Base-by-base conservation (phyloP, 2,888 invertebrate genomes). In the Mimumesa dahlbomi region DNA sequence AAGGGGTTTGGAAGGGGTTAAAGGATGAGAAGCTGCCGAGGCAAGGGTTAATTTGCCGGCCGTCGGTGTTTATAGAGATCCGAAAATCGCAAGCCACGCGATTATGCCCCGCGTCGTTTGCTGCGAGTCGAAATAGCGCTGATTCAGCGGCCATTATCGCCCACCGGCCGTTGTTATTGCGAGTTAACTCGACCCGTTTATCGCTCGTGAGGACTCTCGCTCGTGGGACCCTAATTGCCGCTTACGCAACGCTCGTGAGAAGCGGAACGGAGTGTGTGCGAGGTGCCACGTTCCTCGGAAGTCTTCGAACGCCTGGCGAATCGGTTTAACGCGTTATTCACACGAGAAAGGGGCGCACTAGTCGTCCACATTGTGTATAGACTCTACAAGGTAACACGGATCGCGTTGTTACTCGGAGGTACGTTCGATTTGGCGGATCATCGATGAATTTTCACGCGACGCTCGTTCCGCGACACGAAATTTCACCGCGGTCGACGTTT, bases 171-270 rank as follows among this genome's bases (percentile, higher is more conserved):
- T 79, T 81, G 69, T 75, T 81, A 77, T 79, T 81, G 81, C 78
- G 78, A 81, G 78, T 79, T 77, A 75, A 79, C 77, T 81, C 73
- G 78, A 63, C 80, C 69, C 77, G 80, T 80, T 77, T 79, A 77
- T 77, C 81, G 59, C 68, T 63, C 67, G 78, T 73, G 68, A 80
- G 75, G 81, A 77, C 70, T 66, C n/a, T 64, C 13, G 58, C 52
- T 5, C n/a, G 42, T 57, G 54, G 57, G 52, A 31, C 58, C 59
- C 64, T 77, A 79, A 79, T 79, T 81, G 69, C 56, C 62, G 70
- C 65, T 69, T 62, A 67, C 69, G 65, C 77, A 64, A 69, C 64
- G 56, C 59, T 59, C 80, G 73, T 73, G 70, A 67, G 78, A 79
- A 73, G 72, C 66, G 43, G 66, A 67, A 34, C 58, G 63, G 57